Percentiles rank a stretch among this genome's conserved stretches.
Conservation (phyloP, 2,113 vertebrate genomes). For the Alethe diademata region DNA sequence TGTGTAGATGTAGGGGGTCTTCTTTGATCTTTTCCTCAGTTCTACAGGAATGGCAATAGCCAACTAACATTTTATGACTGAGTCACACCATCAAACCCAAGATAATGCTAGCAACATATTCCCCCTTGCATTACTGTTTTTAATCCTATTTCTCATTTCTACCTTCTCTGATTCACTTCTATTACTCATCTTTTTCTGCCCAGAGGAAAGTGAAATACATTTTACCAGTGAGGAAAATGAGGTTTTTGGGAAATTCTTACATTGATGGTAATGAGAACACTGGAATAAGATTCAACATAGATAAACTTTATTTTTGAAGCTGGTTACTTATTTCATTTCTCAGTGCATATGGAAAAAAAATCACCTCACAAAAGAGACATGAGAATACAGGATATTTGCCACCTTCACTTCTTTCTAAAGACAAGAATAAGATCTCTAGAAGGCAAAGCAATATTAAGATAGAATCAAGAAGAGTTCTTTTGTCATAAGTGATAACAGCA, state of each 20-base stretch:
- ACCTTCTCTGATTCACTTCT: not conserved
- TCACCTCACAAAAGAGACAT: not conserved
- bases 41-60: not conserved
- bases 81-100: not conserved
- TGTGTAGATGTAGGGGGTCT: not conserved
- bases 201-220: not conserved
- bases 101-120: not conserved
- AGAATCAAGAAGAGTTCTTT: not conserved
- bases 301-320: not conserved
- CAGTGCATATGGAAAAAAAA: not conserved
- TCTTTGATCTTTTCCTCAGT: slow-evolving; percentile 28
- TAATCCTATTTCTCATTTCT: not conserved
- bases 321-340: not conserved
- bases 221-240: not conserved
- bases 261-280: not conserved
- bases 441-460: not conserved
- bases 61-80: not conserved
- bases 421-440: not conserved
- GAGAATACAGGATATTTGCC: not conserved
- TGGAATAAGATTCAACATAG: not conserved
- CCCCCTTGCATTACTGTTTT: not conserved
- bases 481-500: not conserved
- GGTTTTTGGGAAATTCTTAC: not conserved
- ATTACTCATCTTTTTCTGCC: not conserved
- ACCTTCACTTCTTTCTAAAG: not conserved